Conservation (phyloP, 2,113 vertebrate genomes). For the Gymnorhina tibicen region DNA sequence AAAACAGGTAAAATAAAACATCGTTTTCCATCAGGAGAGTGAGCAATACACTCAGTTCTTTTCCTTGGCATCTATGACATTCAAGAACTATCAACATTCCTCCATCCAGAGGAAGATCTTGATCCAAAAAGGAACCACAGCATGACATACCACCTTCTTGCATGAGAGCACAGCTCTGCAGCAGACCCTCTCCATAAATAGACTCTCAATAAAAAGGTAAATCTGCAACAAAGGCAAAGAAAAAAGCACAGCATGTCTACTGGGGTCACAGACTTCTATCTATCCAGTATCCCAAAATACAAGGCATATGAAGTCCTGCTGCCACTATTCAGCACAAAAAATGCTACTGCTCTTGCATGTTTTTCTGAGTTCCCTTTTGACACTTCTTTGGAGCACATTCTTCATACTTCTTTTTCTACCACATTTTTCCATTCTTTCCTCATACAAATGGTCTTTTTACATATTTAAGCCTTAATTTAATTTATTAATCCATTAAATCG, state of each 20-base stretch:
- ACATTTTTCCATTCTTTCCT: neutral
- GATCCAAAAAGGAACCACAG: neutral
- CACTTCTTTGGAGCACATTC: neutral
- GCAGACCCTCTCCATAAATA: neutral
- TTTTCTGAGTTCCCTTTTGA: neutral
- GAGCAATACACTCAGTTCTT: neutral
- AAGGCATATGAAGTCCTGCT: neutral
- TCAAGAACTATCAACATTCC: neutral
- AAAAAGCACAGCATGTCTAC: neutral
- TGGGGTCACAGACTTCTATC: neutral
- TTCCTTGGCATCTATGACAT: neutral
- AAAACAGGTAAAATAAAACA: neutral
- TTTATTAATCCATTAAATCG: neutral
- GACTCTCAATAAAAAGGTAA: neutral
- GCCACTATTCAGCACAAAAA: neutral
- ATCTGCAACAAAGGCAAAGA: neutral
- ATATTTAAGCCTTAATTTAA: neutral
- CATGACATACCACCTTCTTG: neutral
- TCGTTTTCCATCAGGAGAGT: neutral
- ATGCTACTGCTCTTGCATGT: neutral
- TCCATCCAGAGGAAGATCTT: neutral
- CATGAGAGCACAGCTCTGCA: neutral
- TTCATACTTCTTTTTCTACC: neutral
- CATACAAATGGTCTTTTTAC: neutral
- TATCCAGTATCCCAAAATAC: neutral